Percentiles rank a stretch among this genome's conserved stretches.
These are phyloP conservation scores for Hydrotaea diabolus DNA, from an alignment of 2,888 invertebrate genomes.

Conservation along the genomic window DNA sequence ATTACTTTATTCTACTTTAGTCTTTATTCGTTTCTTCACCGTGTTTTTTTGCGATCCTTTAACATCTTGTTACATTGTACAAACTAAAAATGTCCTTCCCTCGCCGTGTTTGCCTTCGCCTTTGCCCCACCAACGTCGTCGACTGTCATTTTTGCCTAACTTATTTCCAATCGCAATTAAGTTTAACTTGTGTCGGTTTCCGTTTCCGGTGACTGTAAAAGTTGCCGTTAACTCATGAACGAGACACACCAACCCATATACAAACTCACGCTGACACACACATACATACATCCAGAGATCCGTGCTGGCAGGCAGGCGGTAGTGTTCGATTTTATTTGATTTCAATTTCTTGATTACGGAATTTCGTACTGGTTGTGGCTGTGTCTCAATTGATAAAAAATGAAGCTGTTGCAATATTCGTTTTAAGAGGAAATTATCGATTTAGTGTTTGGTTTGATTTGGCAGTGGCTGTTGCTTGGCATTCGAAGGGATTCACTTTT, in stretches of 20 bases:
- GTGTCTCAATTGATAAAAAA: background rate
- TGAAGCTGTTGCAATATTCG: slow-evolving; percentile 7
- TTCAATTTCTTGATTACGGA: slow-evolving; percentile 50
- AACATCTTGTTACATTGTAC: slow-evolving; percentile 1
- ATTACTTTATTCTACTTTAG: background rate
- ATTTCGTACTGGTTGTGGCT: background rate
- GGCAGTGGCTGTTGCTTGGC: background rate
- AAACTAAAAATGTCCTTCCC: background rate
- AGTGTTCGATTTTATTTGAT: slow-evolving; percentile 42
- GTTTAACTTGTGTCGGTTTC: slow-evolving; percentile 53
- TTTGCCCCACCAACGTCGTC: slow-evolving; percentile 2
- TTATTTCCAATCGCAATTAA: slow-evolving; percentile 58
- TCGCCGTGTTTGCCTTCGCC: background rate
- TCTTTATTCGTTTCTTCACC: background rate
- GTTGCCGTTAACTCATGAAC: slow-evolving; percentile 15
- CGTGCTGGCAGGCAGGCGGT: background rate
- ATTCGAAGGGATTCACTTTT: background rate
- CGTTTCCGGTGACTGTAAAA: slow-evolving; percentile 30
- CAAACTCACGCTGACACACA: too few relatives aligned
- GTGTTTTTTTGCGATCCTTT: background rate
- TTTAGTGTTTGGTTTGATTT: slow-evolving; percentile 12
- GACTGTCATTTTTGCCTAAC: slow-evolving; percentile 41
- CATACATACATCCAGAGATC: too few relatives aligned
- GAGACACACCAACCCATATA: background rate
- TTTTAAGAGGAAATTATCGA: slow-evolving; percentile 28